Conservation (phyloP, 2,888 invertebrate genomes). For the Sesamia inferens region DNA sequence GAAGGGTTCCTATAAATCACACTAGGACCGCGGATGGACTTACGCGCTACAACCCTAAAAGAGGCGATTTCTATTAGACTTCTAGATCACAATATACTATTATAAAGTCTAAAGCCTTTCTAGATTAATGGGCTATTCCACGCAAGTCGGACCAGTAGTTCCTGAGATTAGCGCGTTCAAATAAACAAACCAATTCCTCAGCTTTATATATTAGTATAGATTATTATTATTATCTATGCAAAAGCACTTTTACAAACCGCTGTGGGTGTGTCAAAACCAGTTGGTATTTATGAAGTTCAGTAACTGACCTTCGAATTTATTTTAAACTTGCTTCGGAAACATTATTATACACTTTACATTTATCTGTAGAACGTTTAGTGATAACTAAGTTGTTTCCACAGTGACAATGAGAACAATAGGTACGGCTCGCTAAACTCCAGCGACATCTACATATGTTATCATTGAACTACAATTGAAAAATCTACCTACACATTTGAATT, state of each 20-base stretch:
- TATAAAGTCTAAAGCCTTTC: no score
- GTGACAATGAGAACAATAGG: not conserved
- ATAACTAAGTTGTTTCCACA: conserved; percentile 10
- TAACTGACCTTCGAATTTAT: conserved; percentile 44
- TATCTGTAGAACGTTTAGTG: conserved; percentile 4
- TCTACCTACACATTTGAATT: not conserved
- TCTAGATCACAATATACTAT: no score
- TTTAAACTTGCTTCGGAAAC: conserved; percentile 3
- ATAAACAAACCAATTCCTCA: no score
- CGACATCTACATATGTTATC: not conserved
- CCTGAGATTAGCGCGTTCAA: no score
- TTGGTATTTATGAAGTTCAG: conserved; percentile 33
- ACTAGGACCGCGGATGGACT: no score
- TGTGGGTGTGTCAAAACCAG: conserved; percentile 24
- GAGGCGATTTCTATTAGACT: no score
- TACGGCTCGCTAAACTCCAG: not conserved
- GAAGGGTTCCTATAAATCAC: no score
- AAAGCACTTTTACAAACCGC: conserved; percentile 9
- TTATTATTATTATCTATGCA: not conserved
- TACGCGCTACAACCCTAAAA: no score
- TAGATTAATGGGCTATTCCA: no score
- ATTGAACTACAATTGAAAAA: not conserved
- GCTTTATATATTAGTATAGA: no score
- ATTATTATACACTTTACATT: conserved; percentile 1
- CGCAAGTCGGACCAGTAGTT: no score